A percentile compares a stretch with the other conserved stretches of the same genome.
phyloP scores from a whole-genome alignment of 2,113 vertebrate species.

The Phoxinus phoxinus region DNA sequence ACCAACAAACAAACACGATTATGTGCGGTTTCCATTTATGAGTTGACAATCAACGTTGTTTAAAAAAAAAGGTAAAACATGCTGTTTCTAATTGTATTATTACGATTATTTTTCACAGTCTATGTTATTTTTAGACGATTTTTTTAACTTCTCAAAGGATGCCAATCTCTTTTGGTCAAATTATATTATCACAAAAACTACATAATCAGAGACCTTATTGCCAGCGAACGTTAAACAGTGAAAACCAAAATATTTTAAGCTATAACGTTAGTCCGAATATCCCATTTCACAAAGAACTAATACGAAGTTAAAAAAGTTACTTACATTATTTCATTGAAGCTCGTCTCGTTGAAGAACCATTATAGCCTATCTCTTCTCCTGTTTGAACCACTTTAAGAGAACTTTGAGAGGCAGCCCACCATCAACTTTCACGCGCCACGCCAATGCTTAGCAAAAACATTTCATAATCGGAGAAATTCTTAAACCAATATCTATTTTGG shows the following conservation, averaged over 20 bases:
- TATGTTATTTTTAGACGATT: background rate
- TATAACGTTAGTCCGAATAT: background rate
- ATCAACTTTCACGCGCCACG: slow-evolving; percentile 2
- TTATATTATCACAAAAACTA: background rate
- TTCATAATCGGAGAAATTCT: background rate
- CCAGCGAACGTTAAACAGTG: background rate
- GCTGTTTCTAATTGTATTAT: background rate
- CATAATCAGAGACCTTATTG: background rate
- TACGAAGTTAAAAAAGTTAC: slow-evolving; percentile 43
- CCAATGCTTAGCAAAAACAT: slow-evolving; percentile 10
- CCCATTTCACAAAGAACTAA: background rate
- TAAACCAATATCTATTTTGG: background rate
- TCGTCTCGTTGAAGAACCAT: slow-evolving; percentile 65
- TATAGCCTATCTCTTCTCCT: slow-evolving; percentile 33
- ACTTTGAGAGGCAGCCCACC: slow-evolving; percentile 19
- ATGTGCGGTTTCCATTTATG: background rate
- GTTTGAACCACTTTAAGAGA: slow-evolving; percentile 42
- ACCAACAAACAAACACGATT: background rate
- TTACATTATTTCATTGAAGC: slow-evolving; percentile 75
- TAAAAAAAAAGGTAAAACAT: background rate
- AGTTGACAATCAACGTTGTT: background rate
- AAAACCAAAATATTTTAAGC: background rate
- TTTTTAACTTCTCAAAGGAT: background rate
- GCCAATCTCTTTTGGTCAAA: background rate
- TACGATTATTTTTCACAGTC: no score